Base-by-base conservation (phyloP, 2,888 invertebrate genomes). In the Nysson spinosus region DNA sequence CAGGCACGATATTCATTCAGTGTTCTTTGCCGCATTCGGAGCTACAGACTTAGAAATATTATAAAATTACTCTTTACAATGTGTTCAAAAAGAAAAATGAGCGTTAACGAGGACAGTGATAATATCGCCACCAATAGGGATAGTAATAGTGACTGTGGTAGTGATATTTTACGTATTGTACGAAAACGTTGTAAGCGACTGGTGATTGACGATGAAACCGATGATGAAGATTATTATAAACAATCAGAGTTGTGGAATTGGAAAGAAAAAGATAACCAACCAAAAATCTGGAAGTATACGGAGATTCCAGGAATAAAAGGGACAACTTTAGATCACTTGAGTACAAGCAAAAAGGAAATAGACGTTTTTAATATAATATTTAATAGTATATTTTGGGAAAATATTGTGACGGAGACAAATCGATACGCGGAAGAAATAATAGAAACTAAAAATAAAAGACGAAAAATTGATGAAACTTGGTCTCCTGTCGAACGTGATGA, bases 391-490 rank as follows among this genome's bases (percentile, higher is more conserved):
- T 67, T 67, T 52, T 67, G 57, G 57, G 62, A 57, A 52, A 67
- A 57, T 57, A 49, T 62, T 26, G 52, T 62, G 4, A 40, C 26
- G 43, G 57, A 62, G 26, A 65, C 56, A 19, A 61, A 66, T 56
- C 58, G 35, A 24, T 64, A 64, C 39, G 52, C 52, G 28, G 37
- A 57, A 56, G 39, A 61, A 66, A 20, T 28, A 50, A 61, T 40
- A 61, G 47, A 43, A 42, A 42, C 50, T 50, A 14, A 28, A 62
- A 44, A 42, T 56, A 61, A 39, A 51, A 56, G 24, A 49, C 20
- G 30, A 51, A 50, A 44, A 54, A 58, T 64, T 12, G 58, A 66
- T 37, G 39, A 64, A 46, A 40, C 46, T 46, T 74, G 73, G 65
- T 30, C 20, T 49, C 51, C 57, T 37, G 49, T 62, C 26, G 54